Evolutionary conservation across 2,113 vertebrate genomes (phyloP).

Genomic region (Ursus arctos): DNA sequence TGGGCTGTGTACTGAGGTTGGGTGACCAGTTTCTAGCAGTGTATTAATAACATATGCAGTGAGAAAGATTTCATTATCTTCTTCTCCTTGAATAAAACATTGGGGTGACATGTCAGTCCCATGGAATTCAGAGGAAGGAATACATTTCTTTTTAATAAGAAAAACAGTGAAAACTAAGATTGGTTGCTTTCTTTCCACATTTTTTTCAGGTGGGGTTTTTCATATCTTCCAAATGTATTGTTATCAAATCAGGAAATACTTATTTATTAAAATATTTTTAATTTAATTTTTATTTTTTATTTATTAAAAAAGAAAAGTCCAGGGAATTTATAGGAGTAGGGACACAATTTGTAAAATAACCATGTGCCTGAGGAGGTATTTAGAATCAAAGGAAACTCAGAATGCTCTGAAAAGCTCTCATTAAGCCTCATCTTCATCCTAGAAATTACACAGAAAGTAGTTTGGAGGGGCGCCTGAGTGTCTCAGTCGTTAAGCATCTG

Average conservation of each 20-base stretch:
- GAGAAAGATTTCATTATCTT: conserved; percentile 70
- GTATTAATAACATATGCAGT: conserved; percentile 81
- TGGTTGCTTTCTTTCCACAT: not conserved
- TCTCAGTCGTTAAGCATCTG: too few relatives aligned
- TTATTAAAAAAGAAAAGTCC: not conserved
- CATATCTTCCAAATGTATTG: not conserved
- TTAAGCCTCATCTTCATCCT: not conserved
- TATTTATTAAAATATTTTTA: not conserved
- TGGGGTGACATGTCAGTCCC: not conserved
- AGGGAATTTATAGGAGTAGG: not conserved
- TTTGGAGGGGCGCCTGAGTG: too few relatives aligned
- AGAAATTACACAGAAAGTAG: not conserved
- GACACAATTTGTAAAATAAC: not conserved
- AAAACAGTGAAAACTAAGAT: not conserved
- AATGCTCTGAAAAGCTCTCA: not conserved
- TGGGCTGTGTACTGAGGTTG: conserved; percentile 65
- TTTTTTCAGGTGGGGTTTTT: not conserved
- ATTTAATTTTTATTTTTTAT: not conserved
- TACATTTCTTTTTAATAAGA: not conserved
- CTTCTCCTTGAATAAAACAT: conserved; percentile 74
- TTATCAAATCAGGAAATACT: not conserved
- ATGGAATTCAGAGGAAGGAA: not conserved
- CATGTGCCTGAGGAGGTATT: not conserved
- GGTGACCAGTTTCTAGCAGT: conserved; percentile 82
- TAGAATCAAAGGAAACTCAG: not conserved